Percentiles rank a stretch among this genome's conserved stretches.
Evolutionary conservation across 2,113 vertebrate genomes (phyloP).

Genomic region (Mastomys coucha): DNA sequence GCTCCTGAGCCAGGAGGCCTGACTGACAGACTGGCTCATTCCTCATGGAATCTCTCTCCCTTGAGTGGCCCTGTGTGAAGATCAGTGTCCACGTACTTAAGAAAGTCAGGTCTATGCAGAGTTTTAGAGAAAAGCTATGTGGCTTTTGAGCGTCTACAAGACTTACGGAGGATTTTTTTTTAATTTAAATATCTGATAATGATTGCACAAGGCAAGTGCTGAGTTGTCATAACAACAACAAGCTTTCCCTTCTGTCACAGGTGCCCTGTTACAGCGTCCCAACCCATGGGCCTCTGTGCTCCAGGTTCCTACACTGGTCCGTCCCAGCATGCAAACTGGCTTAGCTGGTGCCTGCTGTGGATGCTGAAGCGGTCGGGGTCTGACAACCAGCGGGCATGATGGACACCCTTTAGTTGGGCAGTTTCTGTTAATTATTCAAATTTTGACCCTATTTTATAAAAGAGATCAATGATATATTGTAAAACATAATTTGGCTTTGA

Average conservation of each 20-base stretch:
- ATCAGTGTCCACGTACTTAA: neutral
- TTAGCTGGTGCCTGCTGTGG: neutral
- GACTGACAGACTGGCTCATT: rapidly evolving
- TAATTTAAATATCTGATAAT: neutral
- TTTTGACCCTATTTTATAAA: neutral
- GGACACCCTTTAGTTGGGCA: neutral
- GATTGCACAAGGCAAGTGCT: neutral
- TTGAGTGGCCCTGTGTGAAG: neutral
- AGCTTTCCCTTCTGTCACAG: neutral
- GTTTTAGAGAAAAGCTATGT: neutral
- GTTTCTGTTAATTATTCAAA: neutral
- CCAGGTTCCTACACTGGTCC: neutral
- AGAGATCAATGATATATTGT: neutral
- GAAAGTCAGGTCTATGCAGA: neutral
- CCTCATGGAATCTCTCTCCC: neutral
- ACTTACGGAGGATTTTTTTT: neutral
- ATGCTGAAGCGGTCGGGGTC: neutral
- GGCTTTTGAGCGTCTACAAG: neutral
- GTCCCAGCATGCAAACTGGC: rapidly evolving
- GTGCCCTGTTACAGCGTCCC: neutral
- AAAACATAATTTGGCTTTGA: neutral
- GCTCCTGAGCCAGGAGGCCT: neutral
- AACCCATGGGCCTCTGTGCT: rapidly evolving
- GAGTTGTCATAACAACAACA: no score
- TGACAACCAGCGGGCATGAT: neutral